These are phyloP conservation scores for Cryptoleucopteryx plumbea DNA, from an alignment of 2,113 vertebrate species.

Conservation along the genomic window DNA sequence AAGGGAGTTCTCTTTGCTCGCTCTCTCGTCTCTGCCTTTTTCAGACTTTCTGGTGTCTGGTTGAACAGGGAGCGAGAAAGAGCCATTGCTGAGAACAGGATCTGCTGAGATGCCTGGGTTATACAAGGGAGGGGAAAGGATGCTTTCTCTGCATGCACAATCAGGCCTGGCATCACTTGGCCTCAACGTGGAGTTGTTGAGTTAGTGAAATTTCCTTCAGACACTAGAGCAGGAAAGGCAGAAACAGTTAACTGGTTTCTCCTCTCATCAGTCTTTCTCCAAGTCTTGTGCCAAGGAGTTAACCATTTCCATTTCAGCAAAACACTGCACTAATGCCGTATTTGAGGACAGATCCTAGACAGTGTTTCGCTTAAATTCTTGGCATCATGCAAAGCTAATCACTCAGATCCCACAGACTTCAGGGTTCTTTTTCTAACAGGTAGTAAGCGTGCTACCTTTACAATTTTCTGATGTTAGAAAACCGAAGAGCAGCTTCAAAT, in stretches of 20 bases:
- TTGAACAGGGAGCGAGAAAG: background rate
- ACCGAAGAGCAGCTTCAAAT: background rate
- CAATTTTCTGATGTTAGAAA: background rate
- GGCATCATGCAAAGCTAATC: background rate
- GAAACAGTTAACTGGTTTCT: slow-evolving; percentile 4
- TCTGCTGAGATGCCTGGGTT: background rate
- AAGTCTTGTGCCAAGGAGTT: background rate
- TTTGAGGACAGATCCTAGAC: background rate
- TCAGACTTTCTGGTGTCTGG: background rate
- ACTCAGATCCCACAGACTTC: background rate
- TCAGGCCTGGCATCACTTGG: background rate
- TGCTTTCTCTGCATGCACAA: background rate
- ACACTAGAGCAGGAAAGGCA: background rate
- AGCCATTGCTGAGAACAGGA: background rate
- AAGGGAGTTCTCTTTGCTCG: background rate
- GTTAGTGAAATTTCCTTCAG: slow-evolving; percentile 46
- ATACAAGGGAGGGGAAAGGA: background rate
- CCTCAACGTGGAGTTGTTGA: slow-evolving; percentile 57
- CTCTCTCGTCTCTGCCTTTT: background rate
- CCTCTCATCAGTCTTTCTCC: background rate
- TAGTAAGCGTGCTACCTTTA: background rate
- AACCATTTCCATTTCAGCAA: background rate
- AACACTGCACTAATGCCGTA: background rate
- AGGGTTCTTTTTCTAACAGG: background rate
- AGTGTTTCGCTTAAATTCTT: background rate